Base-by-base conservation (phyloP, 2,797 vertebrate species). In the Pangasius sanitwongsei region DNA sequence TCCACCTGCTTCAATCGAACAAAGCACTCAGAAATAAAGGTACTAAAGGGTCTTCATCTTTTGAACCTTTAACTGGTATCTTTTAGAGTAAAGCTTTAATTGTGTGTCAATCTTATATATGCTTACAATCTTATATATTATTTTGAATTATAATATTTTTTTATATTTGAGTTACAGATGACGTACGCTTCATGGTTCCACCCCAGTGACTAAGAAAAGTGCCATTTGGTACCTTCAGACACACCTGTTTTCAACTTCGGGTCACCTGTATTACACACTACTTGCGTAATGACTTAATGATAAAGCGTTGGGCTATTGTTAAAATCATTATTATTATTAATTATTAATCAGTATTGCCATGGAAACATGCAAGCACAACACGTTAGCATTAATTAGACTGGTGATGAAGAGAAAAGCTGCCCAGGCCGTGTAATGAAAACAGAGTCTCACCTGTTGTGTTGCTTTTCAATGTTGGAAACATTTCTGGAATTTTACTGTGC, bases 361-460 rank as follows among this genome's bases (percentile, higher is more conserved):
- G 41, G 23, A 50, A 50, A 44, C 72, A 12, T 23, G 5, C 23
- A 8, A 5, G 1, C 23, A 44, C 25, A 44, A 25, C 41, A 41
- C 25, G 7, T 5, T 44, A 1, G 16, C 34, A 18, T 20, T 11
- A 1, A 37, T 37, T 72, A 50, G 6, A 28, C 4, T 4, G 20
- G 2, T 25, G 20, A 20, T 41, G 9, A 9, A 11, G 18, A n/a
- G n/a, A 34, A 55, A 37, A 31, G n/a, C 75, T 53, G 48, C 48
- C 16, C 1, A 3, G 50, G n/a, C 50, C 0, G 18, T 57, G 1
- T 20, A 4, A 81, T 34, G 53, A 34, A 9, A 23, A 55, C n/a
- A 81, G 53, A 81, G 2, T 8, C 50, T 80, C 50, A 57, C 50
- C 75, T 78, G 74, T 77, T 77, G 74, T 53, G 48, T 48, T 77